Base-by-base conservation (phyloP, 1,140 invertebrate genomes). In the Cyclargus thomasi region DNA sequence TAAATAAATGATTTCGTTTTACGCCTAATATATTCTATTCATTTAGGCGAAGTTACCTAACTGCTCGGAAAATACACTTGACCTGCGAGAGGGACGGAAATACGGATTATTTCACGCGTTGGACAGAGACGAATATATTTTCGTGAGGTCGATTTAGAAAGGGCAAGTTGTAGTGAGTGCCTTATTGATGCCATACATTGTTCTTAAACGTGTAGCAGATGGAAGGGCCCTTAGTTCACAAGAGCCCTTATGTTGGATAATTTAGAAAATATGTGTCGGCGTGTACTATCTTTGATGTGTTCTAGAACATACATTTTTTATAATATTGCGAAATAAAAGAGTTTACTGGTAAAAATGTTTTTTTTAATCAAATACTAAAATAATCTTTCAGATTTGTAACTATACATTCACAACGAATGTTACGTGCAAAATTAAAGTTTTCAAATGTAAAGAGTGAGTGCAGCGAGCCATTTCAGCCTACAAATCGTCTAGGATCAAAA, bases 1-100 rank as follows among this genome's bases (percentile, higher is more conserved):
- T 73, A 78, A 76, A 78, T 65, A 76, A 76, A 76, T 78, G 71
- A 70, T 74, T 74, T 74, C 70, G 73, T 76, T 78, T 74, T 66
- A 74, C 72, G 74, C 74, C 68, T 64, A 74, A 75, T 72, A 74
- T 74, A 73, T 77, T 77, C 69, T 53, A 72, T 70, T 70, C 74
- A 75, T 75, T 73, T 75, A 70, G 70, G 55, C 64, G 68, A 73
- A 69, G 62, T 68, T 72, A 70, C 57, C 70, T 74, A 74, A 76
- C 75, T 67, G 73, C 39, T 67, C 62, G 75, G 72, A 76, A 78
- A 76, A 74, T 72, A 63, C 63, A 39, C 55, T 63, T 29, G 63
- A 68, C 65, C 65, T 18, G 47, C 67, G 63, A 74, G 10, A 17
- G 63, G 68, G 68, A 72, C 11, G 20, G 68, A 35, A 7, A 65